Evolutionary conservation across 2,113 vertebrate species (phyloP).

Genomic region (Dipodomys ordii): DNA sequence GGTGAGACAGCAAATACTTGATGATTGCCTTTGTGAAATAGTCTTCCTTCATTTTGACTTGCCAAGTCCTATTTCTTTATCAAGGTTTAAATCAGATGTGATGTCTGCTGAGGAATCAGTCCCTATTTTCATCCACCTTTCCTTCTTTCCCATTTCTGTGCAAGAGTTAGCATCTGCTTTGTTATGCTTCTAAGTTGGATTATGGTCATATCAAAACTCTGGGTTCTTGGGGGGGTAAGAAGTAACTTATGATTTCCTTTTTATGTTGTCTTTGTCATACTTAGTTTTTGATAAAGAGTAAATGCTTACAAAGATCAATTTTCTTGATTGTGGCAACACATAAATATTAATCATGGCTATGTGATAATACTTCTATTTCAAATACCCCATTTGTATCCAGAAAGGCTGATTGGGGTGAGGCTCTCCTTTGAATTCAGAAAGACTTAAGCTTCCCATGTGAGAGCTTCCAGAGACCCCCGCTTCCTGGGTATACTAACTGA

Average conservation of each 20-base stretch:
- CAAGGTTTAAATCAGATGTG: slow-evolving; percentile 20
- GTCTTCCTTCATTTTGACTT: slow-evolving; percentile 47
- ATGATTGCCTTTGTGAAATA: slow-evolving; percentile 48
- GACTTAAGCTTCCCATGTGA: not conserved
- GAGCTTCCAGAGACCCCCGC: not conserved
- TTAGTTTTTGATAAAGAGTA: not conserved
- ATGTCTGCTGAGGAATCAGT: not conserved
- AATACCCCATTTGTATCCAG: not conserved
- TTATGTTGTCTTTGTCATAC: not conserved
- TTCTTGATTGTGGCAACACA: not conserved
- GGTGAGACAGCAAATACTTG: not conserved
- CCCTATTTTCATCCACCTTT: not conserved
- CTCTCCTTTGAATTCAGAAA: not conserved
- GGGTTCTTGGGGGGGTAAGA: not conserved
- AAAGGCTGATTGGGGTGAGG: not conserved
- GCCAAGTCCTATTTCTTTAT: slow-evolving; percentile 31
- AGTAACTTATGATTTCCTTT: not conserved
- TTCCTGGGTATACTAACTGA: slow-evolving; percentile 11
- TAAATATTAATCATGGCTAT: not conserved
- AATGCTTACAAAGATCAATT: not conserved
- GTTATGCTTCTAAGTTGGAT: not conserved
- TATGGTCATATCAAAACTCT: not conserved
- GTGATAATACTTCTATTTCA: slow-evolving; percentile 27
- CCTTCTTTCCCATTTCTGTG: not conserved
- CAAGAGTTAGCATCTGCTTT: slow-evolving; percentile 1